Percentiles rank a stretch among this genome's conserved stretches.
phyloP scores from a whole-genome alignment of 2,113 vertebrate species.

The Strigops habroptila region DNA sequence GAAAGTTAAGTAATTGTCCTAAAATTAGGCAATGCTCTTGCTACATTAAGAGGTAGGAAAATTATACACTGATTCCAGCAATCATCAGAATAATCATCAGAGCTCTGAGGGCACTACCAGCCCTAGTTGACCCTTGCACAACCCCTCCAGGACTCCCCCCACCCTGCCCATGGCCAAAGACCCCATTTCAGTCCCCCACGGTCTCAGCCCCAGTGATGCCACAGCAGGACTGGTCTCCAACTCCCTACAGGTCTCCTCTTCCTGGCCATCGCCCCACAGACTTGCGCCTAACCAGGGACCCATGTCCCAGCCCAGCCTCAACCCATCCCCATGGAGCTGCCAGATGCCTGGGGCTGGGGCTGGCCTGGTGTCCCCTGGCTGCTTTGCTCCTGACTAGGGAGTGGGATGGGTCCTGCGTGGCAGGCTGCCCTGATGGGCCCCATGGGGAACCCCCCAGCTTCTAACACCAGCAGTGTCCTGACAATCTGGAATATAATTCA shows the following conservation, averaged over 20 bases:
- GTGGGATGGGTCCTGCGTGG: too few relatives aligned
- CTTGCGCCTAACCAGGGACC: rapidly evolving
- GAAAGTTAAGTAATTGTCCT: background rate
- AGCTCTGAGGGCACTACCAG: background rate
- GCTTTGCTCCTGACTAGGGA: background rate
- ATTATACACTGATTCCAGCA: background rate
- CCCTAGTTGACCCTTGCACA: background rate
- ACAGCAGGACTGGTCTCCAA: background rate
- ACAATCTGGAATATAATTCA: background rate
- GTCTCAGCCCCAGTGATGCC: rapidly evolving
- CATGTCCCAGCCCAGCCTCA: background rate
- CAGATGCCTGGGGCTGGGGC: rapidly evolving
- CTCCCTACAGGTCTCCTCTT: background rate
- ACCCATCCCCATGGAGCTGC: background rate
- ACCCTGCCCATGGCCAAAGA: too few relatives aligned
- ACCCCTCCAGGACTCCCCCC: background rate
- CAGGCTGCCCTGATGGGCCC: background rate
- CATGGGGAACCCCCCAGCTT: background rate
- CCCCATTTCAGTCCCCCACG: background rate
- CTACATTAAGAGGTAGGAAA: background rate
- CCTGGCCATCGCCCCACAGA: rapidly evolving
- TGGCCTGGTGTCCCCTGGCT: background rate
- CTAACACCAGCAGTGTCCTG: background rate
- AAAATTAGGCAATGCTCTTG: background rate
- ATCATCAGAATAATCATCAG: background rate